phyloP scores from a whole-genome alignment of 1,140 invertebrate genomes.

The Pogonognathellus flavescens region DNA sequence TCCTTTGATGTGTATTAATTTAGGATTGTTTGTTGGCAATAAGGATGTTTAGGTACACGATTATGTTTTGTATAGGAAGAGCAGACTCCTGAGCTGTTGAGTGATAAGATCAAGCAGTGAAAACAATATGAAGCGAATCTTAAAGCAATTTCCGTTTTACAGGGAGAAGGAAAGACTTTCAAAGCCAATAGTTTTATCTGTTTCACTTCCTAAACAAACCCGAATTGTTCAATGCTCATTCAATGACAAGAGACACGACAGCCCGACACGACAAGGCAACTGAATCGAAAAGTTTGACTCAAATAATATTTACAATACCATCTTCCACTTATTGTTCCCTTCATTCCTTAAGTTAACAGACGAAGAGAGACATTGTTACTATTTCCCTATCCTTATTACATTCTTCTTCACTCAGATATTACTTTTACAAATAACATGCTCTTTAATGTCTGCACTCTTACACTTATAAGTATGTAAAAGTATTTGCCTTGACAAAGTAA shows the following conservation, averaged over 20 bases:
- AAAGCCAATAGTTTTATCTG: constrained; percentile 34
- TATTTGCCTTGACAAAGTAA: too few relatives aligned
- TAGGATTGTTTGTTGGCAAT: too few relatives aligned
- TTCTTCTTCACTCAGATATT: background rate
- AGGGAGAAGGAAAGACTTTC: constrained; percentile 12
- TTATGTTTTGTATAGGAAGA: too few relatives aligned
- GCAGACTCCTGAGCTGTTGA: background rate
- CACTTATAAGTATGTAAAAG: too few relatives aligned
- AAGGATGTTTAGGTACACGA: too few relatives aligned
- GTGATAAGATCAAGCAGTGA: background rate
- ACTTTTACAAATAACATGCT: background rate
- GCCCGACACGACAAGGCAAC: constrained; percentile 19
- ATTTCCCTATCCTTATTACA: background rate
- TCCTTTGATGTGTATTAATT: too few relatives aligned
- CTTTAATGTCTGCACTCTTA: too few relatives aligned
- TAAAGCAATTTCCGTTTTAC: constrained; percentile 58
- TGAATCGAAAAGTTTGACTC: constrained; percentile 30
- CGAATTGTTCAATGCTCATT: background rate
- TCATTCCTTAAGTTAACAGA: background rate
- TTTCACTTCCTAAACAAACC: constrained; percentile 3
- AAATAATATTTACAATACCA: background rate
- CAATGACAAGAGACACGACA: constrained; percentile 18
- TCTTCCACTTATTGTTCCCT: constrained; percentile 8
- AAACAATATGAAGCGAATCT: constrained; percentile 53
- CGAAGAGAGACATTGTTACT: background rate